A percentile compares a stretch with the other conserved stretches of the same genome.
Evolutionary conservation across 2,113 vertebrate species (phyloP).

Genomic region (Vimba vimba): DNA sequence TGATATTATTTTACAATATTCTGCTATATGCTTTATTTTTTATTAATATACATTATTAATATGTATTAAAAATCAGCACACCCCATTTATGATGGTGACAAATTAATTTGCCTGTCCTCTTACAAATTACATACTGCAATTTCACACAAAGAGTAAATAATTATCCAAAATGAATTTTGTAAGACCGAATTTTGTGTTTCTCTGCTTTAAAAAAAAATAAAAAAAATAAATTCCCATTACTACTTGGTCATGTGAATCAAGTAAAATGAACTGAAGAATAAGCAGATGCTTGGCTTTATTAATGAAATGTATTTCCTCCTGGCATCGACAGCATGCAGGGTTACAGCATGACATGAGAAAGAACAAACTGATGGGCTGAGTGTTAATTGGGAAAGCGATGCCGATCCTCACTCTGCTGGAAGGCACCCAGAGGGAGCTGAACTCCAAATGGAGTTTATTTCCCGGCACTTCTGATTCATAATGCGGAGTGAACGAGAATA

Average conservation of each 20-base stretch:
- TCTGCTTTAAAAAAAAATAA: not conserved
- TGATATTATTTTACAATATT: not conserved
- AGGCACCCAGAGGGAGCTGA: conserved; percentile 71
- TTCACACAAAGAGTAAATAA: not conserved
- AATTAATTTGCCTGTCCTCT: not conserved
- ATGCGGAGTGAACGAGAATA: conserved; percentile 56
- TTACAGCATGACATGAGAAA: conserved; percentile 64
- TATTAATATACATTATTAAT: not conserved
- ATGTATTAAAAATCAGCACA: not conserved
- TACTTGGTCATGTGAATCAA: not conserved
- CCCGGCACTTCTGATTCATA: conserved; percentile 38
- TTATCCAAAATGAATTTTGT: not conserved
- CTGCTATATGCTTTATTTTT: not conserved
- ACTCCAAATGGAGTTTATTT: conserved; percentile 63
- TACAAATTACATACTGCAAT: not conserved
- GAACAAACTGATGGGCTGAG: conserved; percentile 67
- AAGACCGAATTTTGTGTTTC: not conserved
- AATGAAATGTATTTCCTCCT: conserved; percentile 67
- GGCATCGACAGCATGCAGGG: conserved; percentile 56
- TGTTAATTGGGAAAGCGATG: conserved; percentile 75
- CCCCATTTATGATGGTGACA: not conserved
- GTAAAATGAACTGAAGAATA: conserved; percentile 2
- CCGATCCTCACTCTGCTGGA: conserved; percentile 70
- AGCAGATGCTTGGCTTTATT: conserved; percentile 57
- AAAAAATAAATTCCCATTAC: not conserved